Base-by-base conservation (phyloP, 1,140 invertebrate species). In the Doryteuthis pealeii region DNA sequence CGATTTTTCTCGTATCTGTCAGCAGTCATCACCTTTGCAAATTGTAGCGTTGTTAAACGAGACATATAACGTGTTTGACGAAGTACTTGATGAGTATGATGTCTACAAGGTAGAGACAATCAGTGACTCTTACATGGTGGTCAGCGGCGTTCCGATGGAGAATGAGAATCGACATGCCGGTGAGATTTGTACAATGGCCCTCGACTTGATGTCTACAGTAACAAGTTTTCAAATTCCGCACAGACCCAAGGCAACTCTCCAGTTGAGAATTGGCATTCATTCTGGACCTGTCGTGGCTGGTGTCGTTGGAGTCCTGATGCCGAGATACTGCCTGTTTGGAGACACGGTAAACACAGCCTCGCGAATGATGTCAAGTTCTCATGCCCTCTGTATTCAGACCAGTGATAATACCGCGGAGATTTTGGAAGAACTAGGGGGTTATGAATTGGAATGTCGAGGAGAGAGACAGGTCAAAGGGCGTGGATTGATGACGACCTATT, bases 241-340 rank as follows among this genome's bases (percentile, higher is more conserved):
- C 87, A 87, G 95, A 77, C 94, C 94, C 0, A 92, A 94, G 30
- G 92, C 93, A 76, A 91, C 93, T 77, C 88, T 96, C 22, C 93
- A 93, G 87, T 91, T 97, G 0, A 89, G 96, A 78, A 97, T 99
- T 84, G 96, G 95, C 75, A 93, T 96, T 78, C 95, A 96, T 82
- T 94, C 94, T 79, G 95, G 94, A 0, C 35, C 80, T 14, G 35
- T 40, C 35, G 35, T 40, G 35, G 35, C 35, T 40, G 35, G 35
- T 5, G 10, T 40, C 35, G 35, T 40, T 40, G 35, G 35, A 40
- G 10, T 10, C 3, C 3, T 40, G 35, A 40, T 40, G 35, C 35
- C 35, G 4, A 40, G 10, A 40, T 40, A 40, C 35, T 40, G 35
- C 35, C 4, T 40, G 4, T 40, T 40, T 40, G 35, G 35, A 3